Conservation (phyloP, 1,140 invertebrate genomes). For the Drosophila bocqueti region DNA sequence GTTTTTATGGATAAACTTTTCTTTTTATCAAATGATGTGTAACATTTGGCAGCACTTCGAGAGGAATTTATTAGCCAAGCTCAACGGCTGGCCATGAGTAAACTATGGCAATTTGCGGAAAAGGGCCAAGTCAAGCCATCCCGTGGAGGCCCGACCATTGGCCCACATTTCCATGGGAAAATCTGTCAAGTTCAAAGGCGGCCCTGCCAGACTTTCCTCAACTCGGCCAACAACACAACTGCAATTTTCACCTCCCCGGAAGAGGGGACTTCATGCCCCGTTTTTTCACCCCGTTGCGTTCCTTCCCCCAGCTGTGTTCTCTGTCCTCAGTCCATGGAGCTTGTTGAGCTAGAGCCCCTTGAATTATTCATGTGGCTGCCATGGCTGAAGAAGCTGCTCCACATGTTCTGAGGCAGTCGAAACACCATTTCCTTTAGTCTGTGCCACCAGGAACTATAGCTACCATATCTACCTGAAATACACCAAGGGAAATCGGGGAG, state of each 20-base stretch:
- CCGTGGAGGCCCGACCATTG: constrained; percentile 1
- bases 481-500: not conserved
- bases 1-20: not conserved
- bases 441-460: not conserved
- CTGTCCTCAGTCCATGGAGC: constrained; percentile 26
- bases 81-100: constrained; percentile 19
- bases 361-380: constrained; percentile 60
- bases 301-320: not conserved
- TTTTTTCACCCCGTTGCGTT: not conserved
- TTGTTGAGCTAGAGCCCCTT: constrained; percentile 43
- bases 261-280: not conserved
- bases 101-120: constrained; percentile 26
- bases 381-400: constrained; percentile 27
- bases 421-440: not conserved
- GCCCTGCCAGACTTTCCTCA: constrained; percentile 32
- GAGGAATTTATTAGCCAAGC: constrained; percentile 28
- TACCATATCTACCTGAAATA: constrained; percentile 4
- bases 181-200: constrained; percentile 53
- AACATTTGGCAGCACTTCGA: constrained; percentile 20
- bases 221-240: constrained; percentile 22
- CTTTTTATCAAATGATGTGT: not conserved
- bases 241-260: constrained; percentile 3
- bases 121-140: not conserved
- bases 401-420: constrained; percentile 19
- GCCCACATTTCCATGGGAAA: constrained; percentile 44